Evolutionary conservation across 2,797 vertebrate genomes (phyloP).

Genomic region (Chiroxiphia lanceolata): DNA sequence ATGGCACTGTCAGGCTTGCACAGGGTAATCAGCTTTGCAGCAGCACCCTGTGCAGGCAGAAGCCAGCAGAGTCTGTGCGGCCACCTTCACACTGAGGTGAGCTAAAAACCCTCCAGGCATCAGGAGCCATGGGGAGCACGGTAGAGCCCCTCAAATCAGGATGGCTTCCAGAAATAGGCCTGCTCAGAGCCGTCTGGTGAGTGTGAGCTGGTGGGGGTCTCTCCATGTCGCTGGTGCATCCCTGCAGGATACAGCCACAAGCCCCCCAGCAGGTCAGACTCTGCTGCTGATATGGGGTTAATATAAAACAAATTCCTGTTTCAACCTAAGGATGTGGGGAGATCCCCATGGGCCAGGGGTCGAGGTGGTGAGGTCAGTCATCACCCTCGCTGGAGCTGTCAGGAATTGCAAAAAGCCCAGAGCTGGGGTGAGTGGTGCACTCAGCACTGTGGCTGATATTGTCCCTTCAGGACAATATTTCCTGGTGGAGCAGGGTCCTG

Average conservation of each 20-base stretch:
- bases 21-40: background rate
- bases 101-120: background rate
- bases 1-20: background rate
- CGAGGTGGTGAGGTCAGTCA: background rate
- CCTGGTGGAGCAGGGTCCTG: background rate
- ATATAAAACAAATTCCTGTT: background rate
- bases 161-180: background rate
- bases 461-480: background rate
- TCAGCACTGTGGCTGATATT: background rate
- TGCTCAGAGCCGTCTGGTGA: background rate
- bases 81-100: accelerated
- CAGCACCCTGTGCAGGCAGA: background rate
- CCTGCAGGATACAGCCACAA: background rate
- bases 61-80: background rate
- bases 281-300: background rate
- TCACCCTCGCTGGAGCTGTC: background rate
- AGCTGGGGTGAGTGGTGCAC: background rate
- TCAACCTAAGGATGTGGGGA: background rate
- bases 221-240: background rate
- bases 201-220: background rate
- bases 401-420: background rate
- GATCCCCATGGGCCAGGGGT: background rate
- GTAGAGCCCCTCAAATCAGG: background rate
- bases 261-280: accelerated
- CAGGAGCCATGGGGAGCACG: accelerated